Conservation (phyloP, 2,888 invertebrate species). For the Beris morrisii region DNA sequence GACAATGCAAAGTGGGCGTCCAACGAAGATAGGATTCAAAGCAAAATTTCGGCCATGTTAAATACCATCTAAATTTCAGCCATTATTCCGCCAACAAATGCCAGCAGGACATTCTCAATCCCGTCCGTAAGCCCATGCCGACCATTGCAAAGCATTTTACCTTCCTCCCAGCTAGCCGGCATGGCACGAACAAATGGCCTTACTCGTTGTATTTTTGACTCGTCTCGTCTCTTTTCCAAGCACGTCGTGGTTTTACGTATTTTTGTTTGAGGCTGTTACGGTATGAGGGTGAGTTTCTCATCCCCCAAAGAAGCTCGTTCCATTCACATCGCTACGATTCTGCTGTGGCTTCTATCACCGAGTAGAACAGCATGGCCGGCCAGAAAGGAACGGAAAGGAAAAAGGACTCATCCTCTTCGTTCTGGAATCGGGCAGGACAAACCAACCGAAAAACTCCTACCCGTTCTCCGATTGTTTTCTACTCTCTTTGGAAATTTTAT, state of each 20-base stretch:
- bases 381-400: no score
- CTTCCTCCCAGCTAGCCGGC: conserved; percentile 10
- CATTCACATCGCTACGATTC: no score
- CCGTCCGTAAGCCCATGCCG: conserved; percentile 5
- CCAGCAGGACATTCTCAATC: conserved; percentile 20
- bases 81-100: conserved; percentile 34
- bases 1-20: conserved; percentile 10
- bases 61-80: conserved; percentile 39
- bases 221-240: conserved; percentile 33
- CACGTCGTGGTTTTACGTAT: conserved; percentile 32
- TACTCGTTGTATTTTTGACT: conserved; percentile 31
- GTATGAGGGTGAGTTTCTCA: conserved; percentile 10
- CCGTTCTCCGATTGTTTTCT: conserved; percentile 14
- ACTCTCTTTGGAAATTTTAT: conserved; percentile 23
- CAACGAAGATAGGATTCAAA: conserved; percentile 21
- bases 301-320: no score
- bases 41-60: conserved; percentile 39
- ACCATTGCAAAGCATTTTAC: conserved; percentile 14
- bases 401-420: no score
- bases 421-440: no score
- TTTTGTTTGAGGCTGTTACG: conserved; percentile 18
- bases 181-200: conserved; percentile 26
- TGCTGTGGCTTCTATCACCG: no score
- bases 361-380: no score
- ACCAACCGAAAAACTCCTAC: conserved; percentile 15